Evolutionary conservation across 2,797 vertebrate genomes (phyloP), one percentile per base, ranked within the genome.

Genomic region (Falco peregrinus): DNA sequence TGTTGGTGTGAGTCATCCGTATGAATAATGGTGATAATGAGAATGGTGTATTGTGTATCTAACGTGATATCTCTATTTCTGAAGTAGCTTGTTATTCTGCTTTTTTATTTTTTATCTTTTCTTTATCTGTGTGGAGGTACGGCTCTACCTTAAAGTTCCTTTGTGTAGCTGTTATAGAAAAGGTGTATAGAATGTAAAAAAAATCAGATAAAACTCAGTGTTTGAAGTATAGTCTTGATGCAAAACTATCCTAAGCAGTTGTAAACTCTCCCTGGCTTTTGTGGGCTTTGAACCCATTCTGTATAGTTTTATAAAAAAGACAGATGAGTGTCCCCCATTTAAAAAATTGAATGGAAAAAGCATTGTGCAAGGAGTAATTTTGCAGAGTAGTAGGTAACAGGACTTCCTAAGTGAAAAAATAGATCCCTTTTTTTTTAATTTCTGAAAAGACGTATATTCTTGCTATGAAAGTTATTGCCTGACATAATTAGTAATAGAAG

Each of bases 1-100:
- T 95, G 75, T 78, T 94, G 13, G 26, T 85, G 53, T 96, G 96
- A 96, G 45, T 96, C 92, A 95, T 50, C 22, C 77, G 70, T 77
- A 89, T 64, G 81, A 87, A 89, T 85, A 95, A 77, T 37, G 14
- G 41, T 80, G 75, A 92, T 96, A 89, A 94, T 70, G 68, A 87
- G 71, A 82, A 85, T 31, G 60, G 56, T 84, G 63, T 69, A 88
- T 47, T 76, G 31, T 71, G 47, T 71, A 77, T 87, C 74, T 90
- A 92, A 85, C 0, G 1, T 57, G 51, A 48, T 89, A 85, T 70
- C 60, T 91, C 35, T 94, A 4, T 69, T 92, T 92, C 61, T 94
- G 61, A 95, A 92, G 54, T 37, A 80, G 13, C 19, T 61, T 94
- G 29, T 82, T 63, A 22, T 88, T 79, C 24, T 45, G 12, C 6